Conservation (phyloP, 2,888 invertebrate species). For the Sinopyrophorus schimmeli region DNA sequence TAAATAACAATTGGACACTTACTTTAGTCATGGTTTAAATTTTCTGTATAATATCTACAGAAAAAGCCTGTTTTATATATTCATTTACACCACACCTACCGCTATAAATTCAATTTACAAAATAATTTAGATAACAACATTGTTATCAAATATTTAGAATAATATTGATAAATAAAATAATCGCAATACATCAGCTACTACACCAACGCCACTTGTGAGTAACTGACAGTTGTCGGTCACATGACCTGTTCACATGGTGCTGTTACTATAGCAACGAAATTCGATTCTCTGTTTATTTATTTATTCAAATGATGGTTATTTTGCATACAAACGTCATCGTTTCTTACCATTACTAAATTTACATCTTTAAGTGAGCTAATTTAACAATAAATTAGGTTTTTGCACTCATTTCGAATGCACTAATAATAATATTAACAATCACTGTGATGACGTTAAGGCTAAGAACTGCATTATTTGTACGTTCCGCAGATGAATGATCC, state of each 20-base stretch:
- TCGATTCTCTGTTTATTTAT: background rate
- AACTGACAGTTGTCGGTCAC: background rate
- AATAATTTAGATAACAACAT: constrained; percentile 21
- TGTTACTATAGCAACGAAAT: constrained; percentile 16
- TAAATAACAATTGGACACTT: background rate
- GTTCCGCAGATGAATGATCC: constrained; percentile 63
- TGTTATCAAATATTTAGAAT: constrained; percentile 22
- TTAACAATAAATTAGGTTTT: no score
- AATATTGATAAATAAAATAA: constrained; percentile 16
- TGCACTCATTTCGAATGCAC: constrained; percentile 62
- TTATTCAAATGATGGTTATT: background rate
- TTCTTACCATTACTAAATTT: no score
- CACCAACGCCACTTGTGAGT: constrained; percentile 4
- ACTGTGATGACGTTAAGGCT: constrained; percentile 64
- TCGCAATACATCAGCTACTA: constrained; percentile 6
- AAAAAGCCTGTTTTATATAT: constrained; percentile 2
- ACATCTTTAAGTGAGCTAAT: no score
- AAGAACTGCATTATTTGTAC: constrained; percentile 64
- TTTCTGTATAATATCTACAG: constrained; percentile 12
- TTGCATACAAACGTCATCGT: no score
- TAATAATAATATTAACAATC: constrained; percentile 64
- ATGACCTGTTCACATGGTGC: background rate
- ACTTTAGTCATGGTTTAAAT: constrained; percentile 14
- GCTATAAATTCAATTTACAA: constrained; percentile 16
- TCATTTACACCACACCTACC: constrained; percentile 12